Evolutionary conservation across 2,113 vertebrate genomes (phyloP), one percentile per base, ranked within the genome.

Genomic region (Isurus oxyrinchus): DNA sequence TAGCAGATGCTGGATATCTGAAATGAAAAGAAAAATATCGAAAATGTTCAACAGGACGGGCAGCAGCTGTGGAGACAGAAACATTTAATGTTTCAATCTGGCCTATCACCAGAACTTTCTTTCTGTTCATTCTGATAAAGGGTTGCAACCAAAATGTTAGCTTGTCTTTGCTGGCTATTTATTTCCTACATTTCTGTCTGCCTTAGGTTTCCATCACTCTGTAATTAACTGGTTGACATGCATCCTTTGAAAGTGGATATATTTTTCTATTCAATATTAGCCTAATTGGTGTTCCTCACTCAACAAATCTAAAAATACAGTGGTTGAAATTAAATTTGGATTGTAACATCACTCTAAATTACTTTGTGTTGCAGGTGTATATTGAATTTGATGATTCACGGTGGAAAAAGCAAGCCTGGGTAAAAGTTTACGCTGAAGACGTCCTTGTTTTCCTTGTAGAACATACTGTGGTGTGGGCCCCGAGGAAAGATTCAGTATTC

Each of bases 381-480:
- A 98, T 99, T 97, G 99, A 99, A 97, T 99, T 99, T 55, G 99
- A 99, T 96, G 99, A 99, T 97, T 97, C 98, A 97, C 97, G 98
- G 96, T 98, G 98, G 98, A 98, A 98, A 87, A 97, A 98, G 97
- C 98, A 98, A 57, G 98, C 99, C 0, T 99, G 99, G 99, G 99
- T 99, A 97, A 99, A 99, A 97, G 98, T 99, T 96, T 99, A 99
- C 79, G 99, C 98, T 76, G 98, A 99, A 90, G 98, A 99, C 96
- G 99, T 99, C 96, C 99, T 98, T 97, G 99, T 98, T 13, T 97
- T 99, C 97, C 96, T 99, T 96, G 97, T 99, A 96, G 99, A 99
- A 98, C 98, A 98, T 10, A 98, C 98, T 0, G 97, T 99, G 21
- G 99, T 99, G 96, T 99, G 99, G 99, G 98, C 98, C 96, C 98